These are phyloP conservation scores for Trissolcus basalis DNA, from an alignment of 1,140 invertebrate species.

Conservation along the genomic window DNA sequence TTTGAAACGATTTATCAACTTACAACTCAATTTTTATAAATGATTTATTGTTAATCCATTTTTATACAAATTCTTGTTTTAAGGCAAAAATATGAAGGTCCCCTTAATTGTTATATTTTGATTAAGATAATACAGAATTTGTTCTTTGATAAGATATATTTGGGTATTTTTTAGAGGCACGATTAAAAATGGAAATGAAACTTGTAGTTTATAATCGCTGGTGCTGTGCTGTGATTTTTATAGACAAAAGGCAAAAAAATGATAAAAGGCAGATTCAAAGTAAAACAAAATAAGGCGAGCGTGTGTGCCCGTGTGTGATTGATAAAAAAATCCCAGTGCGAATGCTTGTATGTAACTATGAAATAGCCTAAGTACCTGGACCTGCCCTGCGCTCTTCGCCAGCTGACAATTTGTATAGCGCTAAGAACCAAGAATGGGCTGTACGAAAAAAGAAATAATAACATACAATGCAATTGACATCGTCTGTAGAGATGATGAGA, in stretches of 20 bases:
- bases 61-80: no score
- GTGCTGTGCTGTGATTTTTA: constrained; percentile 75
- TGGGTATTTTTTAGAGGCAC: no score
- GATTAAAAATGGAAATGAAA: constrained; percentile 15
- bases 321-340: constrained; percentile 16
- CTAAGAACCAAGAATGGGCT: constrained; percentile 64
- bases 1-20: no score
- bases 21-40: no score
- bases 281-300: constrained; percentile 3
- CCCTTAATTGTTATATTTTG: no score
- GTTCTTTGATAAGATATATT: no score
- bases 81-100: no score
- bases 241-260: constrained; percentile 64
- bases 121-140: no score
- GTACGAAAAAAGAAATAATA: constrained; percentile 23
- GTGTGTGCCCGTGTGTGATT: constrained; percentile 14
- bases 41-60: no score
- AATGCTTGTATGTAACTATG: constrained; percentile 65
- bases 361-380: constrained; percentile 74
- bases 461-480: not conserved
- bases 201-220: constrained; percentile 66
- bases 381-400: constrained; percentile 68
- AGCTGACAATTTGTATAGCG: constrained; percentile 55
- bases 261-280: constrained; percentile 12
- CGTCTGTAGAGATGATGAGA: constrained; percentile 22